A percentile compares a stretch with the other conserved stretches of the same genome.
phyloP scores from a whole-genome alignment of 2,113 vertebrate genomes.

The Hiodon alosoides region DNA sequence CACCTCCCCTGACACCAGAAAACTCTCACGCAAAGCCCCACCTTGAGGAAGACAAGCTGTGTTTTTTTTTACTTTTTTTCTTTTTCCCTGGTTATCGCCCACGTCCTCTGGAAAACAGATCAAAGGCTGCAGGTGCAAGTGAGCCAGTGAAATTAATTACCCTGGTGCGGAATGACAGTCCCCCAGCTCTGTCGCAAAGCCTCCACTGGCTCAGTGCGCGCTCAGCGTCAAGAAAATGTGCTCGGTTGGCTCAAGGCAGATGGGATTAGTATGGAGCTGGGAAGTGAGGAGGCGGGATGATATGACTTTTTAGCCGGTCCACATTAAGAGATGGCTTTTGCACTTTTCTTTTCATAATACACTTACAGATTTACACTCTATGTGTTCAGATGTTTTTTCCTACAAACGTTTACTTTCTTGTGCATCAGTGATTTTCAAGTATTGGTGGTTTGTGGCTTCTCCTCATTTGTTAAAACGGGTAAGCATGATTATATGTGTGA shows the following conservation, averaged over 20 bases:
- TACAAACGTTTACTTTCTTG: too few species aligned
- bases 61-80: conserved; percentile 49
- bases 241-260: conserved; percentile 5
- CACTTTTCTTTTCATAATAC: neutral
- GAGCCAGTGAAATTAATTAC: conserved; percentile 41
- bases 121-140: conserved; percentile 10
- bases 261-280: conserved; percentile 1
- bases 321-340: neutral
- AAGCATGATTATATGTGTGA: too few species aligned
- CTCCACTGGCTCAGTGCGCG: conserved; percentile 39
- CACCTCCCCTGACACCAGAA: too few species aligned
- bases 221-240: conserved; percentile 5
- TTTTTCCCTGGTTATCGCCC: conserved; percentile 46
- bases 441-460: too few species aligned
- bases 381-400: too few species aligned
- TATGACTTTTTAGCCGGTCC: neutral
- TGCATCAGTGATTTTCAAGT: too few species aligned
- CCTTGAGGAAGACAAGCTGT: conserved; percentile 17
- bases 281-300: neutral
- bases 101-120: conserved; percentile 38
- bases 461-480: too few species aligned
- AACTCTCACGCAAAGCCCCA: neutral
- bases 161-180: conserved; percentile 51
- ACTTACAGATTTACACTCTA: too few species aligned
- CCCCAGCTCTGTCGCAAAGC: conserved; percentile 52